These are phyloP conservation scores for Schlechtendalia chinensis DNA, from an alignment of 1,140 invertebrate genomes.

Conservation along the genomic window DNA sequence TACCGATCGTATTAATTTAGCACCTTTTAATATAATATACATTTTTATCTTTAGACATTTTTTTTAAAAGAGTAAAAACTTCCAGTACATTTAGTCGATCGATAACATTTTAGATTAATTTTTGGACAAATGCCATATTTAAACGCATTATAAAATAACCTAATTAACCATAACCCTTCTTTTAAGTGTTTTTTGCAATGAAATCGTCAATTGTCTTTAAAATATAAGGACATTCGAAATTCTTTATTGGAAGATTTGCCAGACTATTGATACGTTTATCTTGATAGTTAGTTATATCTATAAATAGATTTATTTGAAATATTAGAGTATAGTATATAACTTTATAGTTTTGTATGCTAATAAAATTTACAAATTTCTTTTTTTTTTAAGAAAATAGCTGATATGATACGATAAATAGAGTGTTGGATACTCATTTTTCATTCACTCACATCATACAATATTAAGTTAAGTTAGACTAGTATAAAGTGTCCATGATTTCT, in stretches of 20 bases:
- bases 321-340: no score
- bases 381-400: no score
- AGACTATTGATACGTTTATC: not conserved
- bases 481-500: no score
- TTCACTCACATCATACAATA: no score
- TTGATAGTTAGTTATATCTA: not conserved
- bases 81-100: conserved; percentile 27
- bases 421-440: no score
- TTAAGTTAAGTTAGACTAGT: no score
- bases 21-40: not conserved
- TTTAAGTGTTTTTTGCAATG: not conserved
- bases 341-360: no score
- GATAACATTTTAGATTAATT: conserved; percentile 18
- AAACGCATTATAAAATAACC: conserved; percentile 21
- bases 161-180: conserved; percentile 31
- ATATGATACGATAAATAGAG: no score
- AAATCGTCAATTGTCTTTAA: not conserved
- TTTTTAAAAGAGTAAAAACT: conserved; percentile 16
- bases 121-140: conserved; percentile 20
- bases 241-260: not conserved
- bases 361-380: no score
- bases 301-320: no score
- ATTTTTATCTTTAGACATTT: not conserved
- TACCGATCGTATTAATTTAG: not conserved
- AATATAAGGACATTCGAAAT: not conserved